These are phyloP conservation scores for Motacilla tschutschensis DNA, from an alignment of 2,113 vertebrate species.

Conservation along the genomic window DNA sequence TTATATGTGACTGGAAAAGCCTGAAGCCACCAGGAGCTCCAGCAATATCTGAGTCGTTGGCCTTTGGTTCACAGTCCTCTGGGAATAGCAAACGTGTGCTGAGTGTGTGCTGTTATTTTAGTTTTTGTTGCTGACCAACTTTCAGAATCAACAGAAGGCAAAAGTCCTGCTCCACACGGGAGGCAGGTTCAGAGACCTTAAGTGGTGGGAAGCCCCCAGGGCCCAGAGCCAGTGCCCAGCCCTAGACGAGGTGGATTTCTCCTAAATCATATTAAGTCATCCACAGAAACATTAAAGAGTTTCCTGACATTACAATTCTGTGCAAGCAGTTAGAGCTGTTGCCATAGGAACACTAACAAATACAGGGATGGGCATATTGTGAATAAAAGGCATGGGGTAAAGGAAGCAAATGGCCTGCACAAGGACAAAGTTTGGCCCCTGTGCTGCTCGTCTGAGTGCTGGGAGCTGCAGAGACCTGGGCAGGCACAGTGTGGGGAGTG, in stretches of 20 bases:
- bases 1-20: not conserved
- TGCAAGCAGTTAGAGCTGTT: constrained; percentile 30
- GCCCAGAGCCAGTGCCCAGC: not conserved
- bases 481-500: fast-evolving
- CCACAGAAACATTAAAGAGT: constrained; percentile 23
- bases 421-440: not conserved
- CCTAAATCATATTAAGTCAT: constrained; percentile 33
- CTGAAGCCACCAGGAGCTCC: not conserved
- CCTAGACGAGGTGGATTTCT: not conserved
- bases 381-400: not conserved
- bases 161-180: not conserved
- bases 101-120: not conserved
- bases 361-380: not conserved
- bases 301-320: constrained; percentile 45
- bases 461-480: fast-evolving
- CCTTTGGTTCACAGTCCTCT: not conserved
- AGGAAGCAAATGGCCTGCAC: not conserved
- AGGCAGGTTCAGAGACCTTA: not conserved
- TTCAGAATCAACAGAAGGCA: not conserved
- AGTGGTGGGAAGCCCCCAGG: not conserved
- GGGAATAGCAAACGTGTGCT: not conserved
- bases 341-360: constrained; percentile 55
- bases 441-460: fast-evolving
- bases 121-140: not conserved
- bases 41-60: not conserved